Evolutionary conservation across 37 sponge, comb jelly and placozoan species (phyloP).

Genomic region (Ianthella basta): DNA sequence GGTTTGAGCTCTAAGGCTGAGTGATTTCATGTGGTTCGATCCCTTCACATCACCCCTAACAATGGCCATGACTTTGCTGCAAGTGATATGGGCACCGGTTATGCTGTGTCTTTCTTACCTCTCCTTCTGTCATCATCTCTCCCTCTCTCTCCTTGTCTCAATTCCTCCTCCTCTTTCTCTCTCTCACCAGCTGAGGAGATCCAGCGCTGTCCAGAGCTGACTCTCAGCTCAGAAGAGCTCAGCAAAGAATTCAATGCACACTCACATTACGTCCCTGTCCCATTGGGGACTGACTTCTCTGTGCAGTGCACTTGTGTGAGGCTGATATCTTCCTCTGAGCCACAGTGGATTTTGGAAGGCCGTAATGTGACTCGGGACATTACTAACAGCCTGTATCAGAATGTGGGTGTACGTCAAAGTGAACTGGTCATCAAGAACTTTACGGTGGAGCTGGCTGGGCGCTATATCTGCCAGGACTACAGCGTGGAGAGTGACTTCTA

Average conservation of each 20-base stretch:
- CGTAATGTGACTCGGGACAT: not conserved
- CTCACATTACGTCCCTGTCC: constrained; percentile 21
- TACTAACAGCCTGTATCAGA: not conserved
- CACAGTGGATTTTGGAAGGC: not conserved
- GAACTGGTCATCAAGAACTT: not conserved
- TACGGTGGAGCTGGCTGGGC: constrained; percentile 3
- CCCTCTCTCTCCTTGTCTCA: no score
- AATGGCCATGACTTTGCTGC: no score
- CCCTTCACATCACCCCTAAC: no score
- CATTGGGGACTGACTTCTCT: not conserved
- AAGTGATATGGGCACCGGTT: no score
- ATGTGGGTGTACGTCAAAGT: not conserved
- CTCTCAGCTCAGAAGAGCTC: not conserved
- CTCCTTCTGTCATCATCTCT: no score
- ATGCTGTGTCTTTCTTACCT: no score
- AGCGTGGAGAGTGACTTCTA: not conserved
- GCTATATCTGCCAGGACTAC: not conserved
- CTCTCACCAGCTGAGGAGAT: not conserved
- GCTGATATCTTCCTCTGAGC: not conserved
- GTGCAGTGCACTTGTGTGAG: not conserved
- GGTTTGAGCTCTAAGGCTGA: no score
- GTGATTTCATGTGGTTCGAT: no score
- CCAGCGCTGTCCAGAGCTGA: not conserved
- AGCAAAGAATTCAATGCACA: not conserved
- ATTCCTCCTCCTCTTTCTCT: no score